phyloP scores from a whole-genome alignment of 92 coral and sea anemone species.

The Hydrozoanthus gracilis region DNA sequence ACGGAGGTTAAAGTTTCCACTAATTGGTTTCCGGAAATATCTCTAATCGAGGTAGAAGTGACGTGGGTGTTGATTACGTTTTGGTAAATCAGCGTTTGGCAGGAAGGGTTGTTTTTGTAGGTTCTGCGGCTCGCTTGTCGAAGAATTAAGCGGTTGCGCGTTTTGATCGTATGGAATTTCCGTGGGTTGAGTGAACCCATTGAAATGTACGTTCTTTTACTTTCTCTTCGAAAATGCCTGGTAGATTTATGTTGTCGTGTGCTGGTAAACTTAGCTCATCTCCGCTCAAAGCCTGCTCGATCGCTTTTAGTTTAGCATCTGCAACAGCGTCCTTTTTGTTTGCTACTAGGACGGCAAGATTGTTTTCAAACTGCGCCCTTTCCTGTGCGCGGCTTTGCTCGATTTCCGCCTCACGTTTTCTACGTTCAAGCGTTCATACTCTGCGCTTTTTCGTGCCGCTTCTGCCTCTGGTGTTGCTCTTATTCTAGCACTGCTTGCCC shows the following conservation, averaged over 20 bases:
- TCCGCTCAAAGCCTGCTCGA: constrained; percentile 2
- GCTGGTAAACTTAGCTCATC: not conserved
- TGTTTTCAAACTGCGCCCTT: constrained; percentile 1
- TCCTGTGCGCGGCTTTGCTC: too few species aligned
- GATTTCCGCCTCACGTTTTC: constrained; percentile 9
- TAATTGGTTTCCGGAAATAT: not conserved
- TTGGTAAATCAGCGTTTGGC: not conserved
- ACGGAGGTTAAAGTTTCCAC: not conserved
- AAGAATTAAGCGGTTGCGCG: not conserved
- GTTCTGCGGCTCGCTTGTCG: not conserved
- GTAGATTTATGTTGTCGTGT: not conserved
- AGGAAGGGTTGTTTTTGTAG: not conserved
- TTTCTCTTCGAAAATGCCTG: not conserved
- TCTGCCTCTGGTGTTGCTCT: not conserved
- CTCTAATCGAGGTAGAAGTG: not conserved
- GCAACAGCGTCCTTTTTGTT: constrained; percentile 1
- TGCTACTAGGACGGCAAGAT: constrained; percentile 5
- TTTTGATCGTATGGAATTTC: not conserved
- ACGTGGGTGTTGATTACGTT: not conserved
- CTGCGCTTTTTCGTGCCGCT: not conserved
- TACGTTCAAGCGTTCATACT: constrained; percentile 5
- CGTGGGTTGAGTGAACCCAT: constrained; percentile 8
- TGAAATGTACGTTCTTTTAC: not conserved
- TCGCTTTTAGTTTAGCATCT: constrained; percentile 17
- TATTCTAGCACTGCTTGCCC: not conserved